Percentiles rank a stretch among this genome's conserved stretches.
phyloP scores from a whole-genome alignment of 2,113 vertebrate genomes.

The Syrrhaptes paradoxus region DNA sequence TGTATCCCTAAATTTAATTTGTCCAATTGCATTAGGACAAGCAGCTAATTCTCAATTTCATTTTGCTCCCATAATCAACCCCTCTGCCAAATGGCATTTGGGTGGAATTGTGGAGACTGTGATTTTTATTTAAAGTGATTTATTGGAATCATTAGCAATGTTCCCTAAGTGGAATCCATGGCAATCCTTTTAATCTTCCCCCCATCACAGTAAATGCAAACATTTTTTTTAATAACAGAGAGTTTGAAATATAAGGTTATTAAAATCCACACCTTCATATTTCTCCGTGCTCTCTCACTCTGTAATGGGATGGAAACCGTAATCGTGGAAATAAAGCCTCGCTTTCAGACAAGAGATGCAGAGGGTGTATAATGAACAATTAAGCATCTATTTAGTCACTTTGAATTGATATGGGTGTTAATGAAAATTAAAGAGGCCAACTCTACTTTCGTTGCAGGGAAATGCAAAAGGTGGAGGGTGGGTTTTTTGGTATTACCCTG shows the following conservation, averaged over 20 bases:
- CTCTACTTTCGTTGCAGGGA: background rate
- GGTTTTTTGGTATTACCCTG: background rate
- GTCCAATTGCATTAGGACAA: constrained; percentile 45
- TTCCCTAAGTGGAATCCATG: constrained; percentile 29
- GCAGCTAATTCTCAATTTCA: constrained; percentile 51
- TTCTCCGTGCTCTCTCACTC: background rate
- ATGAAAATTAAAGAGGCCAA: background rate
- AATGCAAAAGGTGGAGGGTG: background rate
- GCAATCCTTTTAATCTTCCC: constrained; percentile 51
- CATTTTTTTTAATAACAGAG: constrained; percentile 39
- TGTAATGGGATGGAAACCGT: background rate
- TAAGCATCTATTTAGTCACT: constrained; percentile 17
- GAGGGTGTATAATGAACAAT: constrained; percentile 23
- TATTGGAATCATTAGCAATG: constrained; percentile 40
- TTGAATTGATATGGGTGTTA: constrained; percentile 7
- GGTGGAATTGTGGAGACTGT: constrained; percentile 22
- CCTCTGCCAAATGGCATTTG: constrained; percentile 40
- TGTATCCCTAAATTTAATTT: constrained; percentile 38
- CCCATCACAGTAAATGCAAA: constrained; percentile 29
- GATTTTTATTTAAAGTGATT: constrained; percentile 62
- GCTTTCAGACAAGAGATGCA: background rate
- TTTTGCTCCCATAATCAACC: constrained; percentile 46
- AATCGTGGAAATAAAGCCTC: constrained; percentile 20
- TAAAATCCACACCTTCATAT: constrained; percentile 23
- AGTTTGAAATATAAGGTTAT: constrained; percentile 33